A percentile compares a stretch with the other conserved stretches of the same genome.
phyloP scores from a whole-genome alignment of 2,113 vertebrate genomes.

The Shinisaurus crocodilurus region DNA sequence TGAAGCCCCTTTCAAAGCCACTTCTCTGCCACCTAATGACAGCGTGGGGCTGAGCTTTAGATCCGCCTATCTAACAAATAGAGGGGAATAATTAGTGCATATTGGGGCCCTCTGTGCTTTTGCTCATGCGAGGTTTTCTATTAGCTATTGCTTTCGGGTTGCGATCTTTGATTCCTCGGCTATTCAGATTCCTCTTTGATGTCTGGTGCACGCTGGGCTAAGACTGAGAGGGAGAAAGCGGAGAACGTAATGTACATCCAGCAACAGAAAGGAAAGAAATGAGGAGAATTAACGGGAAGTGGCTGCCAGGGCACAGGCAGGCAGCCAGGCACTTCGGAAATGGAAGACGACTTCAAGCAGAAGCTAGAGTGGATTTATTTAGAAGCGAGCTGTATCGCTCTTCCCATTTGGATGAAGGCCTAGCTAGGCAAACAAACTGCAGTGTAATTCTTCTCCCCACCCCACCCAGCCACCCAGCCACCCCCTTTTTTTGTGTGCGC shows the following conservation, averaged over 20 bases:
- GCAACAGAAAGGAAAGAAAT: neutral
- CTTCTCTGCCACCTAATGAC: constrained; percentile 28
- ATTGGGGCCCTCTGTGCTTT: neutral
- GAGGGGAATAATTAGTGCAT: constrained; percentile 41
- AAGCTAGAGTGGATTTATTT: neutral
- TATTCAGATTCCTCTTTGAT: constrained; percentile 59
- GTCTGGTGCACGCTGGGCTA: constrained; percentile 34
- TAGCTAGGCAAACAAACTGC: rapidly evolving
- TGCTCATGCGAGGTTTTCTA: constrained; percentile 46
- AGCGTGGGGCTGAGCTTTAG: constrained; percentile 14
- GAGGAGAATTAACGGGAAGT: constrained; percentile 36
- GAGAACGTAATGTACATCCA: constrained; percentile 4
- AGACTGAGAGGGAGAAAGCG: constrained; percentile 19
- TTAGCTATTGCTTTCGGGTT: constrained; percentile 43
- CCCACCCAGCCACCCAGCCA: no score
- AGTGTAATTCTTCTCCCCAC: neutral
- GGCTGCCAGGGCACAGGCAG: neutral
- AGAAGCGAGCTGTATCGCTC: neutral
- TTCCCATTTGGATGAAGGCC: neutral
- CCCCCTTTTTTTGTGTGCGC: neutral
- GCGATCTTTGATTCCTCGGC: constrained; percentile 43
- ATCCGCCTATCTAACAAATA: constrained; percentile 43
- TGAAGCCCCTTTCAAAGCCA: neutral
- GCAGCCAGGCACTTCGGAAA: constrained; percentile 49
- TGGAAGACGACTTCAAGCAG: neutral